A percentile compares a stretch with the other conserved stretches of the same genome.
Conservation (phyloP, 2,888 invertebrate species). For the Diabrotica balteata region DNA sequence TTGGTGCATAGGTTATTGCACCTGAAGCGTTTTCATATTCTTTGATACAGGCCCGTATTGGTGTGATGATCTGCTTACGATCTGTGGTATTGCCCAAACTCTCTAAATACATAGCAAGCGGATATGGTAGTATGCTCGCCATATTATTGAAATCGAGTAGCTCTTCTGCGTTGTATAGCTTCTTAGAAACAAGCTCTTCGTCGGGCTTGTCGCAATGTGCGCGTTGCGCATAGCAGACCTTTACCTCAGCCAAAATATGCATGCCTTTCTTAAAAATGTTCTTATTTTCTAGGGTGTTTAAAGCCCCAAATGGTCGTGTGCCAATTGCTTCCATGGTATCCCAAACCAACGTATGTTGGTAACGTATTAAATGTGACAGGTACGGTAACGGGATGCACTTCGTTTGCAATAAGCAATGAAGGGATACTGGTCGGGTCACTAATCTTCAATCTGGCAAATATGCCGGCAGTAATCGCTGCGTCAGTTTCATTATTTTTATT, state of each 20-base stretch:
- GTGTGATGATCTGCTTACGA: constrained; percentile 23
- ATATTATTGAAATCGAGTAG: constrained; percentile 34
- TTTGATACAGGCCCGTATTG: too few species aligned
- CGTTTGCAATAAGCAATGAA: too few species aligned
- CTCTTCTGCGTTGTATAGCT: constrained; percentile 33
- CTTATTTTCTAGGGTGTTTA: constrained; percentile 34
- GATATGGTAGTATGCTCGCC: constrained; percentile 26
- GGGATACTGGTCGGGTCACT: too few species aligned
- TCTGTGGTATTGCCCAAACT: constrained; percentile 20
- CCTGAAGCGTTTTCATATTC: too few species aligned
- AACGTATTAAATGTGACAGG: constrained; percentile 19
- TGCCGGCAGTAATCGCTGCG: constrained; percentile 25
- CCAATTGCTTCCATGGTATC: constrained; percentile 39
- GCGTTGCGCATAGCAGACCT: constrained; percentile 37
- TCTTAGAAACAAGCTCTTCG: constrained; percentile 36
- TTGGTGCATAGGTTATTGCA: too few species aligned
- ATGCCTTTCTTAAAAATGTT: constrained; percentile 37
- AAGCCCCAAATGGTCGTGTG: constrained; percentile 32
- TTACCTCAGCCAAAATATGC: constrained; percentile 34
- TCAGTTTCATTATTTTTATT: constrained; percentile 24
- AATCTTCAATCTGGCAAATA: too few species aligned
- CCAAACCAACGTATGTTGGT: constrained; percentile 34
- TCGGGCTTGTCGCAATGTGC: constrained; percentile 37
- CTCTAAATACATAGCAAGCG: constrained; percentile 20
- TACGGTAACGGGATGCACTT: constrained; percentile 27